Evolutionary conservation across 2,113 vertebrate species (phyloP), one percentile per base, ranked within the genome.

Genomic region (Anguilla japonica): DNA sequence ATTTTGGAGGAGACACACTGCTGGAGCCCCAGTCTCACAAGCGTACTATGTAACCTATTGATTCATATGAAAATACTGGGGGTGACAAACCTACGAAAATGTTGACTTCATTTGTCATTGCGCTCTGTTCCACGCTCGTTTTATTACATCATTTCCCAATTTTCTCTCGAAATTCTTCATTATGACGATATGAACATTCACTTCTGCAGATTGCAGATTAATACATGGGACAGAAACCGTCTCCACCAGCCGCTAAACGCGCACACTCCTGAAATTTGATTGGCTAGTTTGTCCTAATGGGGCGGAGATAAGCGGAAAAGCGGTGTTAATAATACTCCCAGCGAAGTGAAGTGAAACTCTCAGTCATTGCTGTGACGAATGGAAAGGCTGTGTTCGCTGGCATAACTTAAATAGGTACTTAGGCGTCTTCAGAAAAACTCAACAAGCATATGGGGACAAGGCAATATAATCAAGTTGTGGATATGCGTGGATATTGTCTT

Each of bases 381-480:
- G 71, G 26, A 34, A 34, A 9, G 63, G 63, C 22, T 13, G 3
- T 34, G n/a, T 75, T 75, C 2, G n/a, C 71, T 9, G 71, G 34
- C n/a, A 75, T 75, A 75, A 75, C n/a, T 13, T n/a, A 75, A 75
- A 75, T 75, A 34, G 11, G 71, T 5, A 75, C 9, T 11, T 75
- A 20, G 60, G 20, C 18, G 3, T 13, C n/a, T 34, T 75, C 11
- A 75, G n/a, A 1, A 11, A 75, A 75, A 75, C n/a, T 0, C 71
- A 75, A 75, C 5, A 75, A 75, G 71, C 3, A 75, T 6, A 87
- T 89, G 83, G 88, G 53, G 39, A 88, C 41, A 39, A 82, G 75
- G 87, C 50, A 15, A 87, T 83, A 15, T 41, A 78, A 79, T 18
- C 81, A 83, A 41, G 60, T 85, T 43, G 84, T 11, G 87, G 83